These are phyloP conservation scores for Coptotermes formosanus DNA, from an alignment of 1,140 invertebrate species.

Conservation along the genomic window DNA sequence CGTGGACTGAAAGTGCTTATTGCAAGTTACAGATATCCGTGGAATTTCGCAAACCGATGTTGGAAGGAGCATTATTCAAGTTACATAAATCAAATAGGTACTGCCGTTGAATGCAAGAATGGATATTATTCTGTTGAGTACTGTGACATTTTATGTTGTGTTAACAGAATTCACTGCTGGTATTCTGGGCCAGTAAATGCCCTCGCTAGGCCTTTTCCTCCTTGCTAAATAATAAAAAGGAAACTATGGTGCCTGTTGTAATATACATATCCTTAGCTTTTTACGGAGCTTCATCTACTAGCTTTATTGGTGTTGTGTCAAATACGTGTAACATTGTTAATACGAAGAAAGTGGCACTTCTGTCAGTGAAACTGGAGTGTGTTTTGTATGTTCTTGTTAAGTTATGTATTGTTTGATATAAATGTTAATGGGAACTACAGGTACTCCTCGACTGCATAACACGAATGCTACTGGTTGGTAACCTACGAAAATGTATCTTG, in stretches of 20 bases:
- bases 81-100: too few relatives aligned
- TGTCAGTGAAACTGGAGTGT: not conserved
- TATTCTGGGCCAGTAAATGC: not conserved
- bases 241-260: constrained; percentile 7
- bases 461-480: not conserved
- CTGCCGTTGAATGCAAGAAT: too few relatives aligned
- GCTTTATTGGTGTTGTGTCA: not conserved
- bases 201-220: not conserved
- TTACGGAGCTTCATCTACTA: not conserved
- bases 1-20: too few relatives aligned
- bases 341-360: not conserved
- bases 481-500: not conserved
- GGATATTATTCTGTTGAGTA: too few relatives aligned
- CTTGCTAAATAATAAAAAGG: not conserved
- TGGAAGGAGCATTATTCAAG: too few relatives aligned
- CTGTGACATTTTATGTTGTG: not conserved
- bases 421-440: not conserved
- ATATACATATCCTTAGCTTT: not conserved
- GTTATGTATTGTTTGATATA: not conserved
- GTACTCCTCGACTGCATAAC: not conserved
- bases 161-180: not conserved
- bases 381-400: not conserved
- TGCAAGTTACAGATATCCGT: too few relatives aligned
- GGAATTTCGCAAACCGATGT: too few relatives aligned
- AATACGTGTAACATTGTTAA: not conserved